phyloP scores from a whole-genome alignment of 1,140 invertebrate genomes.

The Hylaeus volcanicus region DNA sequence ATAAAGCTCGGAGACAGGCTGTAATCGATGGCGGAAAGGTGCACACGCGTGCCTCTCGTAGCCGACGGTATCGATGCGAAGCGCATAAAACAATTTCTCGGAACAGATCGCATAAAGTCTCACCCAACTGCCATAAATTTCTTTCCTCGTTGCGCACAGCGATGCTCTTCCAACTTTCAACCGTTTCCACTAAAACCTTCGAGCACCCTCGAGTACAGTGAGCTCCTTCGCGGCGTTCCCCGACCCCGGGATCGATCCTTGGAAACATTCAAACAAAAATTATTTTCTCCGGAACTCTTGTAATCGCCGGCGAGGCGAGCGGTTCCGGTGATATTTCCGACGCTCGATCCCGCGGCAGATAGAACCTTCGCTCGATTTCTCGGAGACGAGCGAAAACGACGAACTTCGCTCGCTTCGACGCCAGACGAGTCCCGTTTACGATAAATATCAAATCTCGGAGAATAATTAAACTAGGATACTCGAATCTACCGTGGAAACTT shows the following conservation, averaged over 20 bases:
- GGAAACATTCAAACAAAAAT: slow-evolving; percentile 63
- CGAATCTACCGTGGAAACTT: no score
- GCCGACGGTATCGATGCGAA: slow-evolving; percentile 29
- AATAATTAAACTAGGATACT: not conserved
- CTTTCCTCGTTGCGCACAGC: slow-evolving; percentile 62
- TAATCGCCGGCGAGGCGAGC: slow-evolving; percentile 57
- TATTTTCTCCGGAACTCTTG: slow-evolving; percentile 53
- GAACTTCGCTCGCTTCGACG: no score
- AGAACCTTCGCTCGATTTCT: slow-evolving; percentile 39
- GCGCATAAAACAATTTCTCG: slow-evolving; percentile 71
- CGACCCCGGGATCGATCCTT: slow-evolving; percentile 46
- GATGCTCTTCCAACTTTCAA: slow-evolving; percentile 72
- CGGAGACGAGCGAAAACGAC: not conserved
- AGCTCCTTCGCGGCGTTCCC: slow-evolving; percentile 46
- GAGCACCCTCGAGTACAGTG: slow-evolving; percentile 64
- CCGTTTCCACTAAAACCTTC: slow-evolving; percentile 74
- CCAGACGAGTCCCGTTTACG: not conserved
- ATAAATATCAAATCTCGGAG: not conserved
- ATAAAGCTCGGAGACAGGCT: slow-evolving; percentile 6
- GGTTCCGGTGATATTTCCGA: slow-evolving; percentile 48
- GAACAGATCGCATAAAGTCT: slow-evolving; percentile 73
- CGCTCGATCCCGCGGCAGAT: slow-evolving; percentile 27
- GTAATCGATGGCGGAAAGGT: slow-evolving; percentile 41
- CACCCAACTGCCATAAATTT: slow-evolving; percentile 74
- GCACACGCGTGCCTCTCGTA: slow-evolving; percentile 17